Base-by-base conservation (phyloP, 2,113 vertebrate species). In the Tautogolabrus adspersus region DNA sequence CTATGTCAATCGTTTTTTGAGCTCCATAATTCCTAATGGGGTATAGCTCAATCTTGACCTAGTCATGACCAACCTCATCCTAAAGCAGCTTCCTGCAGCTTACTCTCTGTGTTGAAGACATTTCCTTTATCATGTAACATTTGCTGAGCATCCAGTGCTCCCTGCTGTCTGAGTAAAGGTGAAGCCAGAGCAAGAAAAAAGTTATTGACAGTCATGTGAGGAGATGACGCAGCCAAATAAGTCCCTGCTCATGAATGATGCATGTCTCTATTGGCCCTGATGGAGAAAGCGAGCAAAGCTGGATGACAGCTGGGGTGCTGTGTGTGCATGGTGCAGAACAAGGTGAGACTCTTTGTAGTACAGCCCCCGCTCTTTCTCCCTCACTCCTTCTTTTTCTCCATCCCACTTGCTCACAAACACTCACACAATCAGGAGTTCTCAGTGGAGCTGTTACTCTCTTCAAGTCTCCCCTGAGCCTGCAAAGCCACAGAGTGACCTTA, bases 301-400 rank as follows among this genome's bases (percentile, higher is more conserved):
- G 81, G 80, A 59, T 87, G 87, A 90, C 87, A 91, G 89, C 86
- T 86, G 86, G 83, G 79, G 59, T 84, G 87, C 82, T 86, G 87
- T 88, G 88, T 91, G 91, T 82, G 90, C 90, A 92, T 91, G 92
- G 89, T 93, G 91, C 92, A 93, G 91, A 93, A 93, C 91, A 91
- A 91, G 92, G 90, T 92, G 88, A 90, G 86, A 71, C 52, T 69
- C 65, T 87, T 90, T 69, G 76, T 79, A 66, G 79, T 67, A 68
- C 60, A 57, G 76, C 46, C 40, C 68, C 61, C 62, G 19, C 61
- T 54, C 63, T 47, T 23, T 10, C 37, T 3, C 46, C 3, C 61
- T 30, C 42, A 18, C 13, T 21, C 23, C 26, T 22, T 42, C 15
- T 21, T 12, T 38, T 23, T 38, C 9, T 22, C 49, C 46, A 56